Conservation (phyloP, 2,113 vertebrate species). For the Pseudolaguvia tuberculata region DNA sequence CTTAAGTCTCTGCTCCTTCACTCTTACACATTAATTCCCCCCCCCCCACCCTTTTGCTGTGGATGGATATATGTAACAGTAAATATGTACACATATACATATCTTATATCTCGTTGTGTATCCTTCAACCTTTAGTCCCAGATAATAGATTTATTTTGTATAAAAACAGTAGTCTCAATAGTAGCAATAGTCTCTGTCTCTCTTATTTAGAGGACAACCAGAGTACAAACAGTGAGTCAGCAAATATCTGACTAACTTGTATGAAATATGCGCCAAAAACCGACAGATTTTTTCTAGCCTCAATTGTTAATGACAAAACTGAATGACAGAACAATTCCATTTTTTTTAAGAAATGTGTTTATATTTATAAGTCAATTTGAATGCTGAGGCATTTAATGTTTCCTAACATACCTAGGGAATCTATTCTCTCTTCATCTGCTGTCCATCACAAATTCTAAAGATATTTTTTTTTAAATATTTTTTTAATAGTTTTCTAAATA, state of each 20-base stretch:
- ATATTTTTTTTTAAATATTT: too few species aligned
- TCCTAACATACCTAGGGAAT: too few species aligned
- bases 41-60: background rate
- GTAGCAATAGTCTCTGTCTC: background rate
- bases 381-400: background rate
- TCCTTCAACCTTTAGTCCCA: background rate
- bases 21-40: background rate
- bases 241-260: slow-evolving; percentile 30
- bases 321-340: too few species aligned
- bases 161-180: background rate
- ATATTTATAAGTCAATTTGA: background rate
- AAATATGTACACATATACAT: background rate
- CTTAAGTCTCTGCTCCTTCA: background rate
- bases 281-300: background rate
- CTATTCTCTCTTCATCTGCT: too few species aligned
- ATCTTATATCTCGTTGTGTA: background rate
- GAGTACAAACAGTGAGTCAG: slow-evolving; percentile 29
- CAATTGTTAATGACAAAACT: background rate
- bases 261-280: slow-evolving; percentile 8
- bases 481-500: too few species aligned
- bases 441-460: too few species aligned
- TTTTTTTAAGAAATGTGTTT: background rate
- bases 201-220: slow-evolving; percentile 19
- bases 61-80: background rate
- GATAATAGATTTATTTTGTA: background rate